Conservation (phyloP, 2,797 vertebrate species). For the Petrocephalus sullivani region DNA sequence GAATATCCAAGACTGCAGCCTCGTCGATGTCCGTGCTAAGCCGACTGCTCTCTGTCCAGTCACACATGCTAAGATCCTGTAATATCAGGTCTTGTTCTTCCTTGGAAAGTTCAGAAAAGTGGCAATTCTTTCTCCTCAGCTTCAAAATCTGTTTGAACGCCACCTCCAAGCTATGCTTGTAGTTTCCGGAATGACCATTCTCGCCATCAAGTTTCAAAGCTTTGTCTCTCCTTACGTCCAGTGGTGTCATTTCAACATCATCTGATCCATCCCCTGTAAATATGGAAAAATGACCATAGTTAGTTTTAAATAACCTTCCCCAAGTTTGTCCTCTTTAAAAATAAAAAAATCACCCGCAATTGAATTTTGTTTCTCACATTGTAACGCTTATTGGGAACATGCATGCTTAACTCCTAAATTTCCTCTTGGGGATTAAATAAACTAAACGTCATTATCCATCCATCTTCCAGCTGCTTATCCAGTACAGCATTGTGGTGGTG, state of each 20-base stretch:
- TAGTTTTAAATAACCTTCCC: neutral
- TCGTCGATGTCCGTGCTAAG: conserved; percentile 35
- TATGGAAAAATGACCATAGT: neutral
- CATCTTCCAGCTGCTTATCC: neutral
- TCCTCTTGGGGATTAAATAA: neutral
- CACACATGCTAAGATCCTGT: conserved; percentile 62
- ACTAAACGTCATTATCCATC: neutral
- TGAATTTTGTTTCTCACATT: neutral
- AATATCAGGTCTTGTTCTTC: conserved; percentile 54
- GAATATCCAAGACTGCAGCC: conserved; percentile 71
- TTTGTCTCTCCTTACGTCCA: conserved; percentile 46
- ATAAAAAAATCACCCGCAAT: neutral
- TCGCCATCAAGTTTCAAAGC: conserved; percentile 52
- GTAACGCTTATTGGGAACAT: neutral
- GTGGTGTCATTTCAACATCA: conserved; percentile 39
- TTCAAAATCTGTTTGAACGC: conserved; percentile 59
- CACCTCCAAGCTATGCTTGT: conserved; percentile 51
- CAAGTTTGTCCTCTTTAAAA: neutral
- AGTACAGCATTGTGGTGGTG: neutral
- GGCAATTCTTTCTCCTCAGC: conserved; percentile 54
- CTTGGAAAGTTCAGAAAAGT: conserved; percentile 49
- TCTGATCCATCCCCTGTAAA: conserved; percentile 51
- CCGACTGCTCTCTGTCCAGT: conserved; percentile 55
- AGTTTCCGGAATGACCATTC: conserved; percentile 59
- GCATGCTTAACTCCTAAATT: neutral